A percentile compares a stretch with the other conserved stretches of the same genome.
These are phyloP conservation scores for Montifringilla adamsi DNA, from an alignment of 2,113 vertebrate species.

Conservation along the genomic window DNA sequence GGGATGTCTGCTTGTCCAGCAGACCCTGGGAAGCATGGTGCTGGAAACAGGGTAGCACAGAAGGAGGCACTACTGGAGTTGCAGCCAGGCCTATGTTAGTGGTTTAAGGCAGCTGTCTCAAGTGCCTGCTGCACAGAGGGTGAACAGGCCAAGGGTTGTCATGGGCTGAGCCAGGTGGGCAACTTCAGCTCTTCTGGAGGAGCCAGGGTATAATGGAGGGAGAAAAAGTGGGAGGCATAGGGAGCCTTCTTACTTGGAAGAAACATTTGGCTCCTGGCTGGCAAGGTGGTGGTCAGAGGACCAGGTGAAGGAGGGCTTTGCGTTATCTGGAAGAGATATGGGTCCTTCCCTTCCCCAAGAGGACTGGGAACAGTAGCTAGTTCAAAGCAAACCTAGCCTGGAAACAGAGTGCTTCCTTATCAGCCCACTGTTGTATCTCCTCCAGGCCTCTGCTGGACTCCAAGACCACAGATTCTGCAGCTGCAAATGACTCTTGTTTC, in stretches of 20 bases:
- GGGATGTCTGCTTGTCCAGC: neutral
- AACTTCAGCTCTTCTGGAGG: neutral
- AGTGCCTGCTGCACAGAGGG: neutral
- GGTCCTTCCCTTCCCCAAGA: neutral
- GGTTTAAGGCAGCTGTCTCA: neutral
- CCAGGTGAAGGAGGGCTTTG: neutral
- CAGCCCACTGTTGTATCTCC: neutral
- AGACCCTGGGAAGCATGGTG: neutral
- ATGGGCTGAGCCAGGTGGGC: neutral
- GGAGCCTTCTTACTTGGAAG: neutral
- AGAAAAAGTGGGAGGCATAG: neutral
- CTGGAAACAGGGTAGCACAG: neutral
- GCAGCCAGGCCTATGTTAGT: neutral
- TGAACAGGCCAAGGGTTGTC: neutral
- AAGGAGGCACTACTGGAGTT: neutral
- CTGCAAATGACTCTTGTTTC: slow-evolving; percentile 52
- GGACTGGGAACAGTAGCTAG: neutral
- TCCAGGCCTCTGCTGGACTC: slow-evolving; percentile 55
- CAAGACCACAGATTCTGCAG: slow-evolving; percentile 65
- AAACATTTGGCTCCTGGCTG: neutral
- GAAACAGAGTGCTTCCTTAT: neutral
- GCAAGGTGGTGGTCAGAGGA: neutral
- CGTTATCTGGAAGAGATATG: neutral
- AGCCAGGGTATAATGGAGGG: neutral
- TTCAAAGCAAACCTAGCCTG: neutral